A percentile compares a stretch with the other conserved stretches of the same genome.
Conservation (phyloP, 2,797 vertebrate genomes). For the Iguana delicatissima region DNA sequence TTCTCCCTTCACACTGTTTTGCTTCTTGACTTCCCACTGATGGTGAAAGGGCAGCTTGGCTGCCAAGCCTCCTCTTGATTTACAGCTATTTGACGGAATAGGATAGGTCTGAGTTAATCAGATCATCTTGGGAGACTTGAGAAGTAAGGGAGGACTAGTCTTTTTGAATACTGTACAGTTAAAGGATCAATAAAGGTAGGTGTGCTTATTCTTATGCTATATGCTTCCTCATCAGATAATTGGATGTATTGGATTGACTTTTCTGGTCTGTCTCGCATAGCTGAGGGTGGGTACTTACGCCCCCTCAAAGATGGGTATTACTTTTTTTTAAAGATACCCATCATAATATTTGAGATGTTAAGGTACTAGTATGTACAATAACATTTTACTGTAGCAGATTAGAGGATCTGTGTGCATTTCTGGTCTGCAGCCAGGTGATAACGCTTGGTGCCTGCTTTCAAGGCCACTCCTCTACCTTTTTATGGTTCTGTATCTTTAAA, state of each 20-base stretch:
- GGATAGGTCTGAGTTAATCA: conserved; percentile 5
- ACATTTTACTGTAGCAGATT: background rate
- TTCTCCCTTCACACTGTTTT: conserved; percentile 56
- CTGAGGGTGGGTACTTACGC: background rate
- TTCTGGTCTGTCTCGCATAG: conserved; percentile 6
- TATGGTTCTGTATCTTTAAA: background rate
- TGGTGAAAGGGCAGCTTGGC: conserved; percentile 34
- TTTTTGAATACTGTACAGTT: background rate
- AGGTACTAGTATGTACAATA: background rate
- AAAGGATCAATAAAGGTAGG: conserved; percentile 21
- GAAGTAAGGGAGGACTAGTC: background rate
- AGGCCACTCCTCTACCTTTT: background rate
- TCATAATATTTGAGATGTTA: background rate
- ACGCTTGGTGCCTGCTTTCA: background rate
- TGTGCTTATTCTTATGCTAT: background rate
- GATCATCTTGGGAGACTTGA: background rate
- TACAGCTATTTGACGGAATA: conserved; percentile 6
- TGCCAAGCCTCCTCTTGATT: background rate
- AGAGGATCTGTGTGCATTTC: background rate
- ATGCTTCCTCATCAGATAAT: background rate
- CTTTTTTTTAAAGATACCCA: too few relatives aligned
- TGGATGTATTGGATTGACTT: background rate
- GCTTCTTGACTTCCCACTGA: conserved; percentile 60
- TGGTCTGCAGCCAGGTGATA: background rate
- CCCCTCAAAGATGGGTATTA: too few relatives aligned